Base-by-base conservation (phyloP, 37 sponge, comb jelly and placozoan genomes). In the Eunapius fragilis region DNA sequence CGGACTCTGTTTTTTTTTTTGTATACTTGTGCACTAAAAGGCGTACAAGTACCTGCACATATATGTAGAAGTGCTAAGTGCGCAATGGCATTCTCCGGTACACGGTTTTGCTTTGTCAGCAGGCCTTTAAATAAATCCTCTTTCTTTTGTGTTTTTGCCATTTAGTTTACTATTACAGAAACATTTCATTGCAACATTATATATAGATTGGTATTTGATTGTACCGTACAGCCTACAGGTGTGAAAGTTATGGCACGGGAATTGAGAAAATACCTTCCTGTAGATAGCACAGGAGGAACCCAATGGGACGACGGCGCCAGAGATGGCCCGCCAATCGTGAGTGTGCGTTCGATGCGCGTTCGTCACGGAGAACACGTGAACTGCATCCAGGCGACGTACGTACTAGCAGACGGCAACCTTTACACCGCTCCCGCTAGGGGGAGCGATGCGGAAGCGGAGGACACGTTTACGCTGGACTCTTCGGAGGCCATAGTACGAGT, bases 281-380 rank as follows among this genome's bases (percentile, higher is more conserved):
- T 58, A 58, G 58, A 11, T 2, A 19, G 58, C 17, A 58, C 58
- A 0, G 58, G 22, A 17, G 58, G 58, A 58, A 11, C 1, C 2
- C 14, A 58, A 19, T 58, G 58, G 58, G 58, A 58, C 14, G 58
- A 58, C 58, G 22, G 22, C 58, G 17, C 14, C 0, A 58, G 14
- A 58, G 14, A 12, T 12, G 58, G 58, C 58, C 58, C 14, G 58
- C 58, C 58, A 58, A 58, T 58, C 58, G 81, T 81, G 10, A 25
- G 25, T 2, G 45, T 81, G 28, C 26, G 31, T 9, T 22, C 24
- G 31, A 35, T 81, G 36, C 30, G 70, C 25, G 58, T 81, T 41
- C 25, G 70, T 28, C 69, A 81, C 35, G 81, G 47, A 10, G 58
- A 81, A 25, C 81, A 41, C 7, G 45, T 81, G 23, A 70, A 33